Base-by-base conservation (phyloP, 2,113 vertebrate species). In the Cochlearius cochlearius region DNA sequence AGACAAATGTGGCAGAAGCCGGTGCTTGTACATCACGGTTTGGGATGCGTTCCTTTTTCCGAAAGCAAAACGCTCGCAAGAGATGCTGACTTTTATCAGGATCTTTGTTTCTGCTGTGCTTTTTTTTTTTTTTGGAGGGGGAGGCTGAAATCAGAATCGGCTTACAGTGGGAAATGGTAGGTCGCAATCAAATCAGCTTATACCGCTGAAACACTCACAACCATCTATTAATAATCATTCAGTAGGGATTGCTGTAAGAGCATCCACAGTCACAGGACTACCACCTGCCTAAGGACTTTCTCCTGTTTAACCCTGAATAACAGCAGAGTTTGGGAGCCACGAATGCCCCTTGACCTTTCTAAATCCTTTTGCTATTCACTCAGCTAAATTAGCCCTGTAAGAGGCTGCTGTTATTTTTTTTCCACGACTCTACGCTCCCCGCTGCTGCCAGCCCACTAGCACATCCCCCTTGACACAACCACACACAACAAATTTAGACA, bases 331-430 rank as follows among this genome's bases (percentile, higher is more conserved):
- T 98, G 94, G 96, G 97, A 98, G 97, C 91, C 98, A 96, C 25
- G 92, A 96, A 95, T 95, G 95, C 97, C 96, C 98, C 97, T 74
- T 98, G 98, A 98, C 97, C 98, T 79, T 39, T 95, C 90, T 76
- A 98, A 98, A 98, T 97, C 96, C 97, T 98, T 97, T 97, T 92
- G 96, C 97, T 97, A 91, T 95, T 97, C 97, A 95, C 60, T 90
- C 91, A 98, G 94, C 96, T 97, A 98, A 98, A 98, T 98, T 97
- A 98, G 98, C 97, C 74, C 91, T 97, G 91, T 98, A 96, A 98
- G 94, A 97, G 36, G 47, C 72, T 86, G 82, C 66, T 94, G 91
- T 68, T 94, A 60, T 92, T 92, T 87, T 97, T 97, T 97, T 87
- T 50, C 75, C 63, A 90, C n/a, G 17, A 86, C 94, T 91, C 91